phyloP scores from a whole-genome alignment of 2,113 vertebrate genomes.

The Paedocypris sp. region DNA sequence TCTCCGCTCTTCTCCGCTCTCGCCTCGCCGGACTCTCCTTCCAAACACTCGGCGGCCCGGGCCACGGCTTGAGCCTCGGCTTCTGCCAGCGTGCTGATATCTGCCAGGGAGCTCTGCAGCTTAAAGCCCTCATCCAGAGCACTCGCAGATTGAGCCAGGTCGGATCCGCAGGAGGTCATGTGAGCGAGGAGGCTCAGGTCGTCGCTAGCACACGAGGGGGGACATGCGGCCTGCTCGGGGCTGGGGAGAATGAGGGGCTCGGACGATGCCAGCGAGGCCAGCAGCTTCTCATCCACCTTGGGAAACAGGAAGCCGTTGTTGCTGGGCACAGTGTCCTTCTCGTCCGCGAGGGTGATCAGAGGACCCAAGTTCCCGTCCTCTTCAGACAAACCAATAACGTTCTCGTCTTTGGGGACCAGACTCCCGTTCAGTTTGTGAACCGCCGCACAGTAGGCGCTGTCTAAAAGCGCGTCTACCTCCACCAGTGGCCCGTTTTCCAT shows the following conservation, averaged over 20 bases:
- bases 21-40: constrained; percentile 66
- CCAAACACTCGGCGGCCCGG: constrained; percentile 63
- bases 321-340: constrained; percentile 85
- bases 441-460: constrained; percentile 88
- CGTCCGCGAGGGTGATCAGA: constrained; percentile 90
- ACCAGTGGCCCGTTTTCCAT: constrained; percentile 86
- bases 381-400: constrained; percentile 48
- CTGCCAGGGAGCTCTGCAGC: constrained; percentile 69
- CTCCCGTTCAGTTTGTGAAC: constrained; percentile 88
- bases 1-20: constrained; percentile 81
- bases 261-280: constrained; percentile 78
- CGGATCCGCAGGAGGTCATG: constrained; percentile 74
- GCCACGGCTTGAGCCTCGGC: constrained; percentile 64
- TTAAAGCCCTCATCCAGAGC: constrained; percentile 62
- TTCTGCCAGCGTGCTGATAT: constrained; percentile 69
- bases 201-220: constrained; percentile 71
- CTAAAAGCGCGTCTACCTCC: constrained; percentile 88
- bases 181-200: constrained; percentile 92
- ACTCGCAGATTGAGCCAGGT: constrained; percentile 69
- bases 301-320: constrained; percentile 91
- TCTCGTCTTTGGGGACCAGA: constrained; percentile 73
- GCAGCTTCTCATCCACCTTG: constrained; percentile 89
- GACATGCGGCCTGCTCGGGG: constrained; percentile 58
- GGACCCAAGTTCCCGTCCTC: constrained; percentile 85
- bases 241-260: constrained; percentile 78